Evolutionary conservation across 2,113 vertebrate species (phyloP).

Genomic region (Labrus mixtus): DNA sequence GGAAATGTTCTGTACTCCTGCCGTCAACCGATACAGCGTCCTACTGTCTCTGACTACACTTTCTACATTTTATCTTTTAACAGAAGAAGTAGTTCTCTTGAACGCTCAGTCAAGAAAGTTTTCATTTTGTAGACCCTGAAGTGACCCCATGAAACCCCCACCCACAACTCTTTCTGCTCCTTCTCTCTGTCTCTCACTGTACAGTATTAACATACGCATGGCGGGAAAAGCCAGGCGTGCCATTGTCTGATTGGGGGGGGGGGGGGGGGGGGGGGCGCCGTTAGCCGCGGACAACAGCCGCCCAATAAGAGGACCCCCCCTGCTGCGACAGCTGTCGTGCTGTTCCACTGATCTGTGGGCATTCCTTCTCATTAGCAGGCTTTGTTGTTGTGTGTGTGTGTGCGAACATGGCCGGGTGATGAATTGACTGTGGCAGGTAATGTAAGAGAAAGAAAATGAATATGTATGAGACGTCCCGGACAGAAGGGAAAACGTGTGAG

Average conservation of each 20-base stretch:
- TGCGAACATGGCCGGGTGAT: slow-evolving; percentile 30
- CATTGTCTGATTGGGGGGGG: slow-evolving; percentile 63
- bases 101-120: no score
- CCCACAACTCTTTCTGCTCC: background rate
- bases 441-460: slow-evolving; percentile 29
- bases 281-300: slow-evolving; percentile 45
- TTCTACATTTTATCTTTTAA: background rate
- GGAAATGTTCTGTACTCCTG: background rate
- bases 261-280: slow-evolving; percentile 29
- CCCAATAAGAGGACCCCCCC: slow-evolving; percentile 61
- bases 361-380: slow-evolving; percentile 70
- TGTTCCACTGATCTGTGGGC: slow-evolving; percentile 70
- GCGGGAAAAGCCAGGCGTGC: slow-evolving; percentile 64
- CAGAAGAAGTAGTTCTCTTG: background rate
- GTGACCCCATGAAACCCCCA: slow-evolving; percentile 2
- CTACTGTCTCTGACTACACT: background rate
- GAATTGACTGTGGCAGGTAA: slow-evolving; percentile 69
- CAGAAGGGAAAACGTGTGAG: slow-evolving; percentile 16
- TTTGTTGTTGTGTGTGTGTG: slow-evolving; percentile 47
- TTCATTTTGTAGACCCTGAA: background rate
- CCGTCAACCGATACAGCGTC: slow-evolving; percentile 3
- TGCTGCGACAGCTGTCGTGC: slow-evolving; percentile 61
- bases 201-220: slow-evolving; percentile 50
- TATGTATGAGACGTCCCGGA: slow-evolving; percentile 54
- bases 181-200: slow-evolving; percentile 28